A percentile compares a stretch with the other conserved stretches of the same genome.
These are phyloP conservation scores for Urocynchramus pylzowi DNA, from an alignment of 2,113 vertebrate genomes.

Conservation along the genomic window DNA sequence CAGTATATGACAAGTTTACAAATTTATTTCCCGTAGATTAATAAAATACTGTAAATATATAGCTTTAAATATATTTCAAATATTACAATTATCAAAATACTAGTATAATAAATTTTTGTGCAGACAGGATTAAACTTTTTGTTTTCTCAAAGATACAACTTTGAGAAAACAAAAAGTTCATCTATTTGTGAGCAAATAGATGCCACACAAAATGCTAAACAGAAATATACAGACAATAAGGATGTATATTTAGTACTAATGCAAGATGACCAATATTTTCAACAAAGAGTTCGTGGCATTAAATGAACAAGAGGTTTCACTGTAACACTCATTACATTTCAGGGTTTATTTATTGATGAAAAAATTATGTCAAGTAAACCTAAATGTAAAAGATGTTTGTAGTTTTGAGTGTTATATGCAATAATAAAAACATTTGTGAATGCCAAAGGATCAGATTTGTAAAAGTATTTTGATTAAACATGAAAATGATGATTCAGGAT, in stretches of 20 bases:
- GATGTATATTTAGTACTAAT: background rate
- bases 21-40: background rate
- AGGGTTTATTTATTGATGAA: background rate
- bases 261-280: background rate
- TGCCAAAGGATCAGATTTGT: background rate
- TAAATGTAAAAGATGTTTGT: background rate
- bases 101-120: conserved; percentile 24
- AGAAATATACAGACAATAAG: background rate
- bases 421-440: background rate
- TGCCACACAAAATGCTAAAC: background rate
- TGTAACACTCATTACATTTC: background rate
- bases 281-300: background rate
- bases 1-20: background rate
- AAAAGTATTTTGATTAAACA: background rate
- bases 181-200: background rate
- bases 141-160: background rate
- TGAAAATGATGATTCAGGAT: background rate
- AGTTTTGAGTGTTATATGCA: background rate
- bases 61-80: conserved; percentile 25
- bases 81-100: conserved; percentile 1
- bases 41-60: too few relatives aligned
- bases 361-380: background rate
- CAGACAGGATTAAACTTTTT: background rate
- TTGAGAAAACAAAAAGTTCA: too few relatives aligned
- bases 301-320: background rate